phyloP scores from a whole-genome alignment of 2,113 vertebrate species.

The Campylomormyrus numenius region DNA sequence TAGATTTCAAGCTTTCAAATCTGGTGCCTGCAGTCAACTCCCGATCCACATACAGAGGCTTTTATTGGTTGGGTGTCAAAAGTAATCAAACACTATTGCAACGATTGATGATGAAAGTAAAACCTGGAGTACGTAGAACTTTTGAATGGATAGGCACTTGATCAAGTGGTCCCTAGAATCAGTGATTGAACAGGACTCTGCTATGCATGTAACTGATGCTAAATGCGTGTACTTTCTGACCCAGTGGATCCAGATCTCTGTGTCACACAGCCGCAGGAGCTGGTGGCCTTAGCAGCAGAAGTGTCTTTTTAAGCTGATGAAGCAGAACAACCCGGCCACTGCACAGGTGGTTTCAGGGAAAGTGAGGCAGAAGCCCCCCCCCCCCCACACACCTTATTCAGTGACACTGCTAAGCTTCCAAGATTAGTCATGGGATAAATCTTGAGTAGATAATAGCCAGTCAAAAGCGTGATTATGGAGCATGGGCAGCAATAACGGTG shows the following conservation, averaged over 20 bases:
- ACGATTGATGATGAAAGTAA: neutral
- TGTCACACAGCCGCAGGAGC: neutral
- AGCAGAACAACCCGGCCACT: neutral
- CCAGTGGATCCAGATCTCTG: neutral
- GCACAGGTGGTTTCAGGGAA: neutral
- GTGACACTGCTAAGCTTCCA: slow-evolving; percentile 1
- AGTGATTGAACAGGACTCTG: neutral
- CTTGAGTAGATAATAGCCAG: slow-evolving; percentile 15
- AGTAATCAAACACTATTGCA: neutral
- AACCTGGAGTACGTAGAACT: neutral
- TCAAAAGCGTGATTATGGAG: neutral
- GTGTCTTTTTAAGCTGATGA: neutral
- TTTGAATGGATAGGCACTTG: neutral
- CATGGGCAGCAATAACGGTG: neutral
- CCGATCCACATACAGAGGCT: neutral
- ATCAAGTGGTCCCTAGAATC: neutral
- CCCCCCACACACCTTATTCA: too few species aligned
- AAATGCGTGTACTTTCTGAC: neutral
- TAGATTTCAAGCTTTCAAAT: neutral
- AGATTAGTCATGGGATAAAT: slow-evolving; percentile 6
- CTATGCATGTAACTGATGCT: neutral
- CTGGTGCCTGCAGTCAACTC: neutral
- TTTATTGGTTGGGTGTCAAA: neutral
- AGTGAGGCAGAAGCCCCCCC: neutral
- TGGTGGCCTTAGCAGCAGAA: neutral